Percentiles rank a stretch among this genome's conserved stretches.
Evolutionary conservation across 2,113 vertebrate species (phyloP).

Genomic region (Phycodurus eques): DNA sequence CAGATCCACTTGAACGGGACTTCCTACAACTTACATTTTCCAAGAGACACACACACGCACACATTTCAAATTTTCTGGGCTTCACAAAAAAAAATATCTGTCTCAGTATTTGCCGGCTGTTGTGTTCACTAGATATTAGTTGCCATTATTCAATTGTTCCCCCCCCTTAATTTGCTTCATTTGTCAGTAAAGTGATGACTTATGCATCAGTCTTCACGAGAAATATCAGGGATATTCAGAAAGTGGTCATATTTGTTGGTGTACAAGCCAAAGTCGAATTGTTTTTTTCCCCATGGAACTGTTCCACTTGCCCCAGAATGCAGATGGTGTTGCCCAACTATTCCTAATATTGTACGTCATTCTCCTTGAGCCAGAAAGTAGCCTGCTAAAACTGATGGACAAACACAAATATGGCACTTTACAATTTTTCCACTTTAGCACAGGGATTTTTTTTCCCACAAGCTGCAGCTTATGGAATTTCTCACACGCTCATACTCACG

Average conservation of each 20-base stretch:
- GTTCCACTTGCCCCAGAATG: neutral
- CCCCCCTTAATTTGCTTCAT: too few relatives aligned
- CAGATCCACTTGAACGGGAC: constrained; percentile 51
- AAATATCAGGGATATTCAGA: too few relatives aligned
- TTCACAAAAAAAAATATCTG: too few relatives aligned
- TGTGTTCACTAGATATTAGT: too few relatives aligned
- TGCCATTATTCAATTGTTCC: too few relatives aligned
- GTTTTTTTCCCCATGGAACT: neutral
- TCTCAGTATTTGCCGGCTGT: too few relatives aligned
- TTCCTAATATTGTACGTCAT: neutral
- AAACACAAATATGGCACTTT: neutral
- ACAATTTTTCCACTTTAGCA: neutral
- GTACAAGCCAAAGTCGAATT: neutral
- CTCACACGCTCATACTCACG: neutral
- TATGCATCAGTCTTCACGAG: too few relatives aligned
- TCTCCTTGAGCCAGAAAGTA: neutral
- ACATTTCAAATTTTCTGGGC: too few relatives aligned
- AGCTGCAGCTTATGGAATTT: neutral
- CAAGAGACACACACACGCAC: neutral
- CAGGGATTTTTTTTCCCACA: neutral
- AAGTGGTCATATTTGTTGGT: neutral
- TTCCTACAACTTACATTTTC: constrained; percentile 43
- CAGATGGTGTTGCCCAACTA: neutral
- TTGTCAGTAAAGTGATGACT: too few relatives aligned
- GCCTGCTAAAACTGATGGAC: neutral